Conservation (phyloP, 2,797 vertebrate species). For the Anguilla anguilla region DNA sequence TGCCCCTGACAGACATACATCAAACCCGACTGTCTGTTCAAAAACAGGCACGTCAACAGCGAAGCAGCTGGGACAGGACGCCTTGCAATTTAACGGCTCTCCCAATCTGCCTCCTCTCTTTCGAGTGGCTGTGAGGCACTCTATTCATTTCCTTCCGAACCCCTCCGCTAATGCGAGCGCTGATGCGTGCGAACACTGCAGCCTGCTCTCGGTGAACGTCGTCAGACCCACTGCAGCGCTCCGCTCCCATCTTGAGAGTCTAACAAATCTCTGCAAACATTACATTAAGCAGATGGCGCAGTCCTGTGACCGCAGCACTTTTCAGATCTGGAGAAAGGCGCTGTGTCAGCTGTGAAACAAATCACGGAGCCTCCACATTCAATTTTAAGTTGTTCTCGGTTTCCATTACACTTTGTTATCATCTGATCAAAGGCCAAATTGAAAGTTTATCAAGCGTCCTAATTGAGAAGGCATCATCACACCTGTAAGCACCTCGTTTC, state of each 20-base stretch:
- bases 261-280: conserved; percentile 7
- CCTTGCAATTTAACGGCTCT: background rate
- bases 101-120: background rate
- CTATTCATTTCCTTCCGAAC: background rate
- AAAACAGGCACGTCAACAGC: background rate
- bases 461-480: background rate
- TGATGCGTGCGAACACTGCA: background rate
- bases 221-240: conserved; percentile 21
- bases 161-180: background rate
- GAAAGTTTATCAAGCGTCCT: background rate
- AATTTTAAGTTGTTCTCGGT: conserved; percentile 23
- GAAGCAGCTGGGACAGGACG: background rate
- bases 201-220: conserved; percentile 10
- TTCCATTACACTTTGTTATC: conserved; percentile 28
- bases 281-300: conserved; percentile 12
- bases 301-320: background rate
- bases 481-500: background rate
- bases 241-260: background rate
- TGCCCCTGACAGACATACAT: background rate
- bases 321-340: conserved; percentile 11
- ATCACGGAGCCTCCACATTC: conserved; percentile 17
- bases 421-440: conserved; percentile 12
- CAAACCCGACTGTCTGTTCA: background rate
- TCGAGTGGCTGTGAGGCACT: background rate
- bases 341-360: conserved; percentile 29